Conservation (phyloP, 2,797 vertebrate genomes). For the Emys orbicularis region DNA sequence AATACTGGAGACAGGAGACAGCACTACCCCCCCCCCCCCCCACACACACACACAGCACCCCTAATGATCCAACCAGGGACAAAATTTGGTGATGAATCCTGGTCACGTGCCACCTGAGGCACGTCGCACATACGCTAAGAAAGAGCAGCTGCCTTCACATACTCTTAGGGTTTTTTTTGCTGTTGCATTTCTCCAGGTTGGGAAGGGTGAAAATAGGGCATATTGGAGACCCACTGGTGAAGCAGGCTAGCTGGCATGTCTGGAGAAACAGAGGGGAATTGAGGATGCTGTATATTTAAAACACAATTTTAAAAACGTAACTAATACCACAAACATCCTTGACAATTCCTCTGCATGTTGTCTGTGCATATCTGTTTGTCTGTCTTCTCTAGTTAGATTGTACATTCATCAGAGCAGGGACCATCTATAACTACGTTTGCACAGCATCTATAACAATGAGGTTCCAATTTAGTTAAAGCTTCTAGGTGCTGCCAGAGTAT, state of each 20-base stretch:
- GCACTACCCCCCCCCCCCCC: too few relatives aligned
- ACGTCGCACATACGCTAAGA: not conserved
- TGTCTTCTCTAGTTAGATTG: slow-evolving; percentile 48
- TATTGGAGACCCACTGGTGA: not conserved
- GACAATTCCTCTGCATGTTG: slow-evolving; percentile 47
- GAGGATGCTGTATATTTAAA: not conserved
- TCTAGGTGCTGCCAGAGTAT: not conserved
- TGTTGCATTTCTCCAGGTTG: not conserved
- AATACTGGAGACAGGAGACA: not conserved
- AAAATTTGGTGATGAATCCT: too few relatives aligned
- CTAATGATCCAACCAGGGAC: too few relatives aligned
- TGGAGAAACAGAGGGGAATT: not conserved
- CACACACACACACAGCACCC: too few relatives aligned
- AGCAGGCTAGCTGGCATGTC: not conserved
- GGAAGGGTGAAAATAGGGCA: not conserved
- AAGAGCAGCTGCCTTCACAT: not conserved
- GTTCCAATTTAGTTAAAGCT: slow-evolving; percentile 33
- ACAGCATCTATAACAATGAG: not conserved
- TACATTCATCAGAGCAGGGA: slow-evolving; percentile 44
- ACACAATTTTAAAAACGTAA: slow-evolving; percentile 32
- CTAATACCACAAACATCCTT: slow-evolving; percentile 34
- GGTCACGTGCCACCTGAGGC: too few relatives aligned
- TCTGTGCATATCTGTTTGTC: slow-evolving; percentile 45
- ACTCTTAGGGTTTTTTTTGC: not conserved
- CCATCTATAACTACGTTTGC: slow-evolving; percentile 31